Percentiles rank a stretch among this genome's conserved stretches.
phyloP scores from a whole-genome alignment of 2,888 invertebrate genomes.

The Gastrophysa polygoni region DNA sequence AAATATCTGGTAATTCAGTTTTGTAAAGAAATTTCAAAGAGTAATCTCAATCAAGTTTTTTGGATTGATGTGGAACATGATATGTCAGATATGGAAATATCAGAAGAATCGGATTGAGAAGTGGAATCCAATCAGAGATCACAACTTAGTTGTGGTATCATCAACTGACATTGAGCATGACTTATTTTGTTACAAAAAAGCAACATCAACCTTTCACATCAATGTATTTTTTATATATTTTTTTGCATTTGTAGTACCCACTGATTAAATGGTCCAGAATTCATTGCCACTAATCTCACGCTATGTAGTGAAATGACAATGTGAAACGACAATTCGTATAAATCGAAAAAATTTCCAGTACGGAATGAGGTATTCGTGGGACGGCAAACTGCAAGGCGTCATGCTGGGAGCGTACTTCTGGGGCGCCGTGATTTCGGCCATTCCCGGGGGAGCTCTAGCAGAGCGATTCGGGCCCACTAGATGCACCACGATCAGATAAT shows the following conservation, averaged over 20 bases:
- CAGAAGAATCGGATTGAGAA: constrained; percentile 19
- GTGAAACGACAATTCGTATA: too few relatives aligned
- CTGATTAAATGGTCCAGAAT: too few relatives aligned
- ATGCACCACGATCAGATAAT: constrained; percentile 64
- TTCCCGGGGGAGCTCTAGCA: constrained; percentile 69
- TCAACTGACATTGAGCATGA: too few relatives aligned
- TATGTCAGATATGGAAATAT: constrained; percentile 19
- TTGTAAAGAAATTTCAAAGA: constrained; percentile 23
- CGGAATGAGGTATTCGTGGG: constrained; percentile 64
- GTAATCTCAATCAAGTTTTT: background rate
- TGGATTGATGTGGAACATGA: constrained; percentile 7
- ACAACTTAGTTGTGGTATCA: background rate
- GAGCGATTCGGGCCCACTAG: constrained; percentile 68
- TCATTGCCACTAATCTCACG: too few relatives aligned
- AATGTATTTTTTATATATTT: too few relatives aligned
- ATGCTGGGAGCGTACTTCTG: constrained; percentile 73
- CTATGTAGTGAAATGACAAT: too few relatives aligned
- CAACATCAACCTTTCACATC: too few relatives aligned
- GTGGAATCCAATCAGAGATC: constrained; percentile 6
- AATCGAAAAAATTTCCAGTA: constrained; percentile 58
- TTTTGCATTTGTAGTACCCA: too few relatives aligned
- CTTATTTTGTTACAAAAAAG: too few relatives aligned
- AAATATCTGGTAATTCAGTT: constrained; percentile 19
- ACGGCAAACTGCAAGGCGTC: constrained; percentile 65
- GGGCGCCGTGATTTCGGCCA: constrained; percentile 71